A percentile compares a stretch with the other conserved stretches of the same genome.
phyloP scores from a whole-genome alignment of 1,140 invertebrate species.

The Drosophila melanogaster region DNA sequence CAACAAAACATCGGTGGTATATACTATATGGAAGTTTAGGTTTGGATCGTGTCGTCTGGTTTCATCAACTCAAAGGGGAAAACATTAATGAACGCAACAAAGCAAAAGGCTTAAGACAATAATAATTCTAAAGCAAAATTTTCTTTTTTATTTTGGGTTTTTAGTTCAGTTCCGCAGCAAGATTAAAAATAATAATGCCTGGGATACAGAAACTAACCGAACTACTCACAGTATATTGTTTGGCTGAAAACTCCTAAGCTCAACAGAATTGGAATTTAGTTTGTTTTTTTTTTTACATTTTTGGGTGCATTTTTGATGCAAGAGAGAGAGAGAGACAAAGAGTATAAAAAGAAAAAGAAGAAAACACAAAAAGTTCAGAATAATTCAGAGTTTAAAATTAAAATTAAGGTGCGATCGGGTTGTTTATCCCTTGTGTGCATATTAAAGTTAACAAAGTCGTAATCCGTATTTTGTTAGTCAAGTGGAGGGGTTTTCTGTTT shows the following conservation, averaged over 20 bases:
- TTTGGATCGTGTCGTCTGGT: constrained; percentile 1
- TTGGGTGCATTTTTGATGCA: constrained; percentile 33
- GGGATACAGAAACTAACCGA: constrained; percentile 38
- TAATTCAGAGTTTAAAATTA: constrained; percentile 40
- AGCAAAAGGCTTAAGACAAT: constrained; percentile 57
- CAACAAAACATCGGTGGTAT: constrained; percentile 33
- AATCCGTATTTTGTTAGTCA: constrained; percentile 28
- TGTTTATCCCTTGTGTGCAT: background rate
- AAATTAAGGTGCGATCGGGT: constrained; percentile 16
- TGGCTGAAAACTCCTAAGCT: constrained; percentile 84
- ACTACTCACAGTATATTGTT: constrained; percentile 85
- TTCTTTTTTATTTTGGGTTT: constrained; percentile 7
- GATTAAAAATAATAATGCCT: constrained; percentile 33
- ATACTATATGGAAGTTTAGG: too few species aligned
- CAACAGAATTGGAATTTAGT: constrained; percentile 56
- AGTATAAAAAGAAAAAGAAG: constrained; percentile 72
- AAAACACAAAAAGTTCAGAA: constrained; percentile 74
- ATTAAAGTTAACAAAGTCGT: constrained; percentile 9
- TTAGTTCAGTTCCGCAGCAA: constrained; percentile 18
- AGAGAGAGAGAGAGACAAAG: constrained; percentile 39
- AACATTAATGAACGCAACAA: constrained; percentile 50
- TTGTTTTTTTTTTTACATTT: constrained; percentile 20
- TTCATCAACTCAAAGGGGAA: constrained; percentile 21
- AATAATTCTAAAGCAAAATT: constrained; percentile 44
- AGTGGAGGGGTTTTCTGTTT: background rate